Evolutionary conservation across 2,797 vertebrate genomes (phyloP).

Genomic region (Tauraco hartlaubi): DNA sequence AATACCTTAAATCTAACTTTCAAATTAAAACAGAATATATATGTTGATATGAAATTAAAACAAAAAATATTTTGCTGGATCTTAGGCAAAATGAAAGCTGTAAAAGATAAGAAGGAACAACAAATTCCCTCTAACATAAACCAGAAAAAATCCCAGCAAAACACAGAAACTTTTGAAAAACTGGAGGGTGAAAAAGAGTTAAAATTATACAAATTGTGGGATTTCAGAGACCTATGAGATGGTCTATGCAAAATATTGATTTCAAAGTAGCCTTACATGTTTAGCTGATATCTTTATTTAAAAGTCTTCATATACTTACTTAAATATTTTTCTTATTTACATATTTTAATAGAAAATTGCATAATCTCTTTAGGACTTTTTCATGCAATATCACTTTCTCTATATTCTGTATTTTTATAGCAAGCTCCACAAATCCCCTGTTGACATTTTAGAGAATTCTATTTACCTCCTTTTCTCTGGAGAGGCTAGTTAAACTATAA

Average conservation of each 20-base stretch:
- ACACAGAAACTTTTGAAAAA: not conserved
- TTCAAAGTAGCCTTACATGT: not conserved
- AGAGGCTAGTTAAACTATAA: not conserved
- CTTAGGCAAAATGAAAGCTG: not conserved
- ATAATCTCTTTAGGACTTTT: not conserved
- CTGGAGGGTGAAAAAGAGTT: not conserved
- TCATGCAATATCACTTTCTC: not conserved
- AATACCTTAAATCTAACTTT: not conserved
- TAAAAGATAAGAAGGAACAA: not conserved
- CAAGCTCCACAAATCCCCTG: not conserved
- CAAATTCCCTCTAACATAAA: not conserved
- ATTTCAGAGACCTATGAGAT: not conserved
- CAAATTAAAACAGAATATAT: not conserved
- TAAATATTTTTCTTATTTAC: not conserved
- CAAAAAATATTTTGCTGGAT: not conserved
- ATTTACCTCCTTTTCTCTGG: not conserved
- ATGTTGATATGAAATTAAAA: not conserved
- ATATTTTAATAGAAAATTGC: not conserved
- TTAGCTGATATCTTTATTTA: not conserved
- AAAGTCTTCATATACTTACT: not conserved
- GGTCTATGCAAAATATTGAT: not conserved
- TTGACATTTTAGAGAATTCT: not conserved
- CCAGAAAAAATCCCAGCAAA: accelerated
- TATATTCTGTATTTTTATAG: not conserved
- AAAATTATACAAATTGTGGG: not conserved